Evolutionary conservation across 2,113 vertebrate genomes (phyloP), one percentile per base, ranked within the genome.

Genomic region (Coryphaenoides rupestris): DNA sequence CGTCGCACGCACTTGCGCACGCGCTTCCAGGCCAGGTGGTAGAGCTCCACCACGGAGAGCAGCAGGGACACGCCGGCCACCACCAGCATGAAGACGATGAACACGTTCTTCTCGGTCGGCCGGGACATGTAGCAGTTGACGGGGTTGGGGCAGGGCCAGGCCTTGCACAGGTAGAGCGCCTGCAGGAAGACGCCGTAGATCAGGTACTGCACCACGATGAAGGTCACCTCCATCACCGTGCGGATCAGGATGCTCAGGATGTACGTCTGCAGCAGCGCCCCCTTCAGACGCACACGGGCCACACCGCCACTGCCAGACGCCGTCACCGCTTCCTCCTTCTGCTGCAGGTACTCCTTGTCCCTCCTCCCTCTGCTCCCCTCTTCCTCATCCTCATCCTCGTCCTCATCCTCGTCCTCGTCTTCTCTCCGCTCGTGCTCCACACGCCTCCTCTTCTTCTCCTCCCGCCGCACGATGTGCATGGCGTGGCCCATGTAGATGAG

Each of bases 81-180:
- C 0, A 91, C 92, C 81, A 98, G 81, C 97, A 99, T 98, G 72
- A 99, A 99, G 70, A 98, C 74, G 0, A 99, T 98, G 86, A 99
- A 99, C 54, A 99, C 92, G 0, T 98, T 99, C 85, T 99, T 99
- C 90, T 98, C 97, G 0, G 97, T 99, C 60, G 97, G 96, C 6
- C 97, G 89, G 5, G 97, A 99, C 62, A 99, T 93, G 0, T 95
- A 99, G 75, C 97, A 99, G 86, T 98, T 96, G 74, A 99, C 96
- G 0, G 90, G 90, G 79, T 99, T 94, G 5, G 95, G 96, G 54
- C 97, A 98, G 46, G 97, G 96, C 13, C 83, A 91, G 7, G 92
- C 61, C 26, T 90, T 87, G 82, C 97, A 99, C 49, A 91, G 84
- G 5, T 98, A 96, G 58, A 97, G 54, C 0, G 94, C 93, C 59